Conservation (phyloP, 2,888 invertebrate species). For the Thereva unica region DNA sequence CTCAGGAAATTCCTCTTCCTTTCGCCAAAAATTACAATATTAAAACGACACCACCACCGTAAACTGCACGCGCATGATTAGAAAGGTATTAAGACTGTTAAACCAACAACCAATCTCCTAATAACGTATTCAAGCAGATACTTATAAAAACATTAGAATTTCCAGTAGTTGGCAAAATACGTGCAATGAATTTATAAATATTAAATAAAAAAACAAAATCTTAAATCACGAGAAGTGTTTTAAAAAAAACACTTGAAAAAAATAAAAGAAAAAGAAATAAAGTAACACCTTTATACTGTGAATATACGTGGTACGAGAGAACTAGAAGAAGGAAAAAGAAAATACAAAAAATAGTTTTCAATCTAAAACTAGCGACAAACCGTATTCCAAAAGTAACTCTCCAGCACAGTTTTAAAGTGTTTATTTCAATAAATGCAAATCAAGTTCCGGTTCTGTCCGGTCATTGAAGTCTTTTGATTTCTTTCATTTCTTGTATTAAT, state of each 20-base stretch:
- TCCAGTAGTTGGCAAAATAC: background rate
- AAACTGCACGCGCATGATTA: background rate
- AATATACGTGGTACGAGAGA: too few species aligned
- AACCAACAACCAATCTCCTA: too few species aligned
- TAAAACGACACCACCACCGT: background rate
- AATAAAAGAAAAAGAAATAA: background rate
- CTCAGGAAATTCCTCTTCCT: slow-evolving; percentile 19
- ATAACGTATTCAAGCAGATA: background rate
- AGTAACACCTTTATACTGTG: background rate
- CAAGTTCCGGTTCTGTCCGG: slow-evolving; percentile 26
- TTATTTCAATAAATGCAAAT: slow-evolving; percentile 20
- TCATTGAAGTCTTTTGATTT: slow-evolving; percentile 35
- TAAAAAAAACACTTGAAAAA: too few species aligned
- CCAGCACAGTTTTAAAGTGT: too few species aligned
- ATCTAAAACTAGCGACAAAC: slow-evolving; percentile 14
- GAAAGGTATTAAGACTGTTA: background rate
- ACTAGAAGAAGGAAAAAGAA: too few species aligned
- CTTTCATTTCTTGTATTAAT: slow-evolving; percentile 3
- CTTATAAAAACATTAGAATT: slow-evolving; percentile 12
- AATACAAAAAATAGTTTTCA: slow-evolving; percentile 1
- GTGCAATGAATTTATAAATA: slow-evolving; percentile 24
- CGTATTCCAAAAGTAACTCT: background rate
- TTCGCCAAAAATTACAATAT: background rate
- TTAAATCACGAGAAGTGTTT: too few species aligned
- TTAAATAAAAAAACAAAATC: slow-evolving; percentile 9